Conservation (phyloP, 2,888 invertebrate genomes). For the Tolmerus cingulatus region DNA sequence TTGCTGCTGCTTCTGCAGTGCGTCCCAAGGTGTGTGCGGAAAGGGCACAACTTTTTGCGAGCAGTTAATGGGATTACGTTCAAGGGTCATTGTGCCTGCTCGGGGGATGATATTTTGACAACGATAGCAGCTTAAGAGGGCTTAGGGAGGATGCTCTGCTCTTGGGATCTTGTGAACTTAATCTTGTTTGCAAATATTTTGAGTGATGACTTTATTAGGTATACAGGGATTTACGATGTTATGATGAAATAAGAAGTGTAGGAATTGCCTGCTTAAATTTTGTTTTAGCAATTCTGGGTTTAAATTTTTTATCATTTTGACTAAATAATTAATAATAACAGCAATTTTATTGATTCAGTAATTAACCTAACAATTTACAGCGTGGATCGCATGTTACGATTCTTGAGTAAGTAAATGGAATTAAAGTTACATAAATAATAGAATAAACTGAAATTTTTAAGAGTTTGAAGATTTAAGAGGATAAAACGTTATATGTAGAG, state of each 20-base stretch:
- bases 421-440: no score
- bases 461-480: no score
- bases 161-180: not conserved
- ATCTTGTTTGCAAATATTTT: conserved; percentile 17
- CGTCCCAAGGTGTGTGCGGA: not conserved
- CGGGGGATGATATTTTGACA: conserved; percentile 12
- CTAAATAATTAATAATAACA: no score
- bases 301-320: no score
- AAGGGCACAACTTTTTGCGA: conserved; percentile 7
- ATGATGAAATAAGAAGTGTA: not conserved
- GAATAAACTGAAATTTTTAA: no score
- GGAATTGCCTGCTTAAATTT: not conserved
- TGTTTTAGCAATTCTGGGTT: not conserved
- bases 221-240: not conserved
- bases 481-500: no score
- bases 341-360: no score
- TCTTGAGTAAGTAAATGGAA: no score
- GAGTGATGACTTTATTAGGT: not conserved
- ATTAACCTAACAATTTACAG: no score
- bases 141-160: not conserved
- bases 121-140: not conserved
- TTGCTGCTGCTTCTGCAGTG: not conserved
- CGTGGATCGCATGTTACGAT: no score
- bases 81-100: conserved; percentile 38
- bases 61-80: conserved; percentile 47